phyloP scores from a whole-genome alignment of 2,797 vertebrate species.

The Parauchenoglanis ngamensis region DNA sequence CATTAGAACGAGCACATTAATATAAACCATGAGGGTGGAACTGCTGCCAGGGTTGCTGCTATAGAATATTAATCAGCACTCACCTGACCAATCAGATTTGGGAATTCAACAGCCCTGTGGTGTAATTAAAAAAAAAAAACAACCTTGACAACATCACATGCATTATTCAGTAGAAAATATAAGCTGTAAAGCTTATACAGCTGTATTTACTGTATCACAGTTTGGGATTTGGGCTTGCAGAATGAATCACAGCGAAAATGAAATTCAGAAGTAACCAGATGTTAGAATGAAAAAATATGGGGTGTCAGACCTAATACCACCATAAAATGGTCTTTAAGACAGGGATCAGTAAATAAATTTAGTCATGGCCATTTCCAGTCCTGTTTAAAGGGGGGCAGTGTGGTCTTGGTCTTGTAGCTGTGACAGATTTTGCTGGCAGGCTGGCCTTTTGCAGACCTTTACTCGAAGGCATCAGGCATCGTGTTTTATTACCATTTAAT shows the following conservation, averaged over 20 bases:
- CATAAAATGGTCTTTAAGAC: background rate
- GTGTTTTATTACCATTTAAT: slow-evolving; percentile 14
- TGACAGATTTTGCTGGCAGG: background rate
- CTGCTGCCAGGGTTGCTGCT: background rate
- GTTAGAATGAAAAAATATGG: background rate
- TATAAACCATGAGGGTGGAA: background rate
- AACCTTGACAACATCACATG: background rate
- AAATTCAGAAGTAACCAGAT: background rate
- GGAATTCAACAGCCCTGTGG: background rate
- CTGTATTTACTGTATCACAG: background rate
- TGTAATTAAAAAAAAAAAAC: background rate
- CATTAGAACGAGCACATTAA: background rate
- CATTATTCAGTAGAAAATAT: background rate
- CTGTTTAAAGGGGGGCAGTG: no score
- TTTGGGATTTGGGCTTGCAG: background rate
- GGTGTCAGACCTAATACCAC: background rate
- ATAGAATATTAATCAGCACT: background rate
- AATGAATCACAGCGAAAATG: background rate
- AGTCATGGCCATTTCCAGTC: background rate
- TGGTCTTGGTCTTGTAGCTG: background rate
- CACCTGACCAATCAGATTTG: background rate
- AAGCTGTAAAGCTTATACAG: background rate
- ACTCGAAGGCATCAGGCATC: background rate
- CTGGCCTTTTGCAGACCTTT: background rate
- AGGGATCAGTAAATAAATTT: background rate